Base-by-base conservation (phyloP, 1,140 invertebrate genomes). In the Globodera rostochiensis region DNA sequence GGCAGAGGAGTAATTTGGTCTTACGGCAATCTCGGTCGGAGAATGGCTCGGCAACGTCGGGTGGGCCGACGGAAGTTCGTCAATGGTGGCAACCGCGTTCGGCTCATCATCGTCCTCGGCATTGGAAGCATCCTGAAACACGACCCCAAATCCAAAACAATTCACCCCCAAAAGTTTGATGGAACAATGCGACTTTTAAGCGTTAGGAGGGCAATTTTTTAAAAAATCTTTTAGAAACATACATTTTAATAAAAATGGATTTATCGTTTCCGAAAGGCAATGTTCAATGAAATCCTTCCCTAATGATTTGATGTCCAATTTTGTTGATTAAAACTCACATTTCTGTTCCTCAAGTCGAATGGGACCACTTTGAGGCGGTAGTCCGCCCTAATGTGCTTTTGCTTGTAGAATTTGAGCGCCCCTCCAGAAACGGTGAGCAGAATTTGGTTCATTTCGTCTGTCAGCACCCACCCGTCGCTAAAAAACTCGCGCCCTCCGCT, bases 331-430 rank as follows among this genome's bases (percentile, higher is more conserved):
- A 36, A 8, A 78, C 88, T 79, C 57, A 88, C 88, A 76, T 83
- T 66, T 73, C 80, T 85, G 74, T 86, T 85, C 8, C 88, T 69
- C 21, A 89, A 73, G 80, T 89, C 88, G 47, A 89, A 60, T 11
- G 88, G 85, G 19, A 84, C 81, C 73, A 89, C 82, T 75, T 86
- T 86, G 49, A 89, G 75, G 0, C 85, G 77, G 74, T 88, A 90
- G 53, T 83, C 78, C 73, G 87, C 73, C 3, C 81, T 49, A 1
- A 80, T 80, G 74, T 88, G 84, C 19, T 83, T 74, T 13, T 74
- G 76, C 76, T 89, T 89, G 78, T 88, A 90, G 76, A 90, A 89
- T 76, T 90, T 89, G 9, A 89, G 53, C 8, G 88, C 86, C 49
- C 75, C 81, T 11, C 88, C 88, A 57, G 88, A 80, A 60, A 89